A percentile compares a stretch with the other conserved stretches of the same genome.
phyloP scores from a whole-genome alignment of 37 sponge, comb jelly and placozoan species.

The Axinella damicornis region DNA sequence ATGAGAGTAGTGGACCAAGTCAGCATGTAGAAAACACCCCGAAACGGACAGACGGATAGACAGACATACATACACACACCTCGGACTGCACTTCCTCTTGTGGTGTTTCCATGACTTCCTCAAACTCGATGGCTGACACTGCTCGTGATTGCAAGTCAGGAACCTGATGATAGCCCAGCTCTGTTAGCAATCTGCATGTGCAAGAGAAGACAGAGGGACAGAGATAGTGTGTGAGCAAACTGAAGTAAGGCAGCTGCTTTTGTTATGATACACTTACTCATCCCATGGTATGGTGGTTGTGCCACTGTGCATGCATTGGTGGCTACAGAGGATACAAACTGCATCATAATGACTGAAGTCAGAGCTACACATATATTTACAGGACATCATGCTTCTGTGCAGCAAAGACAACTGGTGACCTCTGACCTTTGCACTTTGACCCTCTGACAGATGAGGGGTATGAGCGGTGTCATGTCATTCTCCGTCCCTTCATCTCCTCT shows the following conservation, averaged over 20 bases:
- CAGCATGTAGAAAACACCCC: too few species aligned
- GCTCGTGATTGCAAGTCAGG: slow-evolving; percentile 46
- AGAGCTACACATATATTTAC: too few species aligned
- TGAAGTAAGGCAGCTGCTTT: too few species aligned
- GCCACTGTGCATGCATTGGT: slow-evolving; percentile 42
- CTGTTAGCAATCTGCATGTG: slow-evolving; percentile 37
- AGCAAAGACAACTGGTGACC: neutral
- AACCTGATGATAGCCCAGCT: slow-evolving; percentile 41
- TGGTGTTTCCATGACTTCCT: neutral
- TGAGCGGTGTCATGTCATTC: slow-evolving; percentile 6
- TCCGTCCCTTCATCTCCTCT: slow-evolving; percentile 19
- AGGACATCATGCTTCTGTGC: too few species aligned
- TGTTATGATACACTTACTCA: slow-evolving; percentile 30
- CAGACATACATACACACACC: neutral
- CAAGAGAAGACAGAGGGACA: too few species aligned
- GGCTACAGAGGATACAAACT: slow-evolving; percentile 30
- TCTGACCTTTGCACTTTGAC: slow-evolving; percentile 65
- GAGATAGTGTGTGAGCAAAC: too few species aligned
- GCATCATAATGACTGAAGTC: too few species aligned
- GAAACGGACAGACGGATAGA: neutral
- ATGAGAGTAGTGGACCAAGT: too few species aligned
- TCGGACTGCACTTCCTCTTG: slow-evolving; percentile 3
- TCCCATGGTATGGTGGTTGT: slow-evolving; percentile 45
- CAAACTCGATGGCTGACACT: slow-evolving; percentile 42
- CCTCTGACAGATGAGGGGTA: slow-evolving; percentile 65